Conservation (phyloP, 2,888 invertebrate species). For the Mythimna vitellina region DNA sequence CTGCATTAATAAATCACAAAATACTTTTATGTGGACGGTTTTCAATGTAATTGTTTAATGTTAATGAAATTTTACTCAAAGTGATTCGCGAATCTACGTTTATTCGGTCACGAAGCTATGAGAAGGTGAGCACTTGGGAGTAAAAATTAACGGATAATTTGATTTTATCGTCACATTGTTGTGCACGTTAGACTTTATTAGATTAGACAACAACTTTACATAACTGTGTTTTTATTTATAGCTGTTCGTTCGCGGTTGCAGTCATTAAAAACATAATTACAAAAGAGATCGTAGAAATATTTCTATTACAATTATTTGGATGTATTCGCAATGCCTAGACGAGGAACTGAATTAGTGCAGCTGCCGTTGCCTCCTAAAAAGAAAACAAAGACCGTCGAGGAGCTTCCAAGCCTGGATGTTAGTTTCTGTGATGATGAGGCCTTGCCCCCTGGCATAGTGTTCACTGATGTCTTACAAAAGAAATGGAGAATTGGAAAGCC, state of each 20-base stretch:
- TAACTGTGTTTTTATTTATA: conserved; percentile 50
- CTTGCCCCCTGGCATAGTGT: conserved; percentile 92
- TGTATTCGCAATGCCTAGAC: conserved; percentile 80
- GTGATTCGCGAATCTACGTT: conserved; percentile 28
- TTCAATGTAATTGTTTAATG: conserved; percentile 22
- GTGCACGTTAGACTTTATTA: conserved; percentile 74
- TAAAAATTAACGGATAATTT: conserved; percentile 73
- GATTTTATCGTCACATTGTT: conserved; percentile 74
- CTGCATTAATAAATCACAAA: conserved; percentile 39
- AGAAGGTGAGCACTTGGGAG: conserved; percentile 58
- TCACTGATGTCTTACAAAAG: conserved; percentile 95
- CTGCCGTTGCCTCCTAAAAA: conserved; percentile 81
- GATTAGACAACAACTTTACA: conserved; percentile 67
- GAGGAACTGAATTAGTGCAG: conserved; percentile 78
- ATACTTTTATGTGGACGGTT: conserved; percentile 45
- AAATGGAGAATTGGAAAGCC: conserved; percentile 97
- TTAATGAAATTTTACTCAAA: conserved; percentile 29
- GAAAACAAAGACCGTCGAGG: conserved; percentile 75
- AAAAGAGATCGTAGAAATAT: conserved; percentile 31
- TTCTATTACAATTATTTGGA: conserved; percentile 40
- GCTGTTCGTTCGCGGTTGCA: conserved; percentile 17
- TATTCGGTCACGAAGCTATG: conserved; percentile 48
- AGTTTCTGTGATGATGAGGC: conserved; percentile 88
- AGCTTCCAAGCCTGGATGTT: conserved; percentile 78
- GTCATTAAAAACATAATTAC: conserved; percentile 5